Evolutionary conservation across 1,140 invertebrate genomes (phyloP), one percentile per base, ranked within the genome.

Genomic region (Drosophila subpulchrella): DNA sequence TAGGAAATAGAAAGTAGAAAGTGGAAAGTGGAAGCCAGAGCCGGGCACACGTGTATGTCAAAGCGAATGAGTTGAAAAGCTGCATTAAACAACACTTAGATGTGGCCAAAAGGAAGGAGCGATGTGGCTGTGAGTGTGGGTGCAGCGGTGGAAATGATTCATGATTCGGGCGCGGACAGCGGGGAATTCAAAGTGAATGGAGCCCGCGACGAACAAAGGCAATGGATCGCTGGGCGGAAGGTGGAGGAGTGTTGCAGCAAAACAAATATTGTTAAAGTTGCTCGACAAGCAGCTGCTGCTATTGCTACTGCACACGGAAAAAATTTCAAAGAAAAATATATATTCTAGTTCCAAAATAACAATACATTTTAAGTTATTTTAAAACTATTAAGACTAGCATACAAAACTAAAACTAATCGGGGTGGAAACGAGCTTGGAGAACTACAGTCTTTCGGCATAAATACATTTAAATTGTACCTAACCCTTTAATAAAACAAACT

Each of bases 201-300:
- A 80, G 54, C 10, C 39, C 17, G 36, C 20, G 44, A 46, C 60
- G 51, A 67, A 66, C 66, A 78, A 86, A 82, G 66, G 73, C 65
- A 67, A 47, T 60, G 81, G 81, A 81, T 60, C 65, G 63, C 47
- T 17, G 47, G 10, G 8, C 55, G 38, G 6, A 38, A 39, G n/a
- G 39, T 17, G 46, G 34, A 11, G 66, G 51, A 54, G 53, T 67
- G 47, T 51, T 73, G 72, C 67, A 70, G 80, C 73, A 89, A 81
- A 80, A 58, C 84, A 88, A 88, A 88, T 89, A 88, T 89, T 88
- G 84, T 84, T 89, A 80, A 78, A 89, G 63, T 78, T 89, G 70
- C 76, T 76, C 59, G 60, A 68, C 68, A 61, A 58, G 46, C 59
- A 75, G 76, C 59, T 57, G 73, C 60, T 61, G 60, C 62, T 32